Evolutionary conservation across 1,140 invertebrate species (phyloP), one percentile per base, ranked within the genome.

Genomic region (Dinoponera quadriceps): DNA sequence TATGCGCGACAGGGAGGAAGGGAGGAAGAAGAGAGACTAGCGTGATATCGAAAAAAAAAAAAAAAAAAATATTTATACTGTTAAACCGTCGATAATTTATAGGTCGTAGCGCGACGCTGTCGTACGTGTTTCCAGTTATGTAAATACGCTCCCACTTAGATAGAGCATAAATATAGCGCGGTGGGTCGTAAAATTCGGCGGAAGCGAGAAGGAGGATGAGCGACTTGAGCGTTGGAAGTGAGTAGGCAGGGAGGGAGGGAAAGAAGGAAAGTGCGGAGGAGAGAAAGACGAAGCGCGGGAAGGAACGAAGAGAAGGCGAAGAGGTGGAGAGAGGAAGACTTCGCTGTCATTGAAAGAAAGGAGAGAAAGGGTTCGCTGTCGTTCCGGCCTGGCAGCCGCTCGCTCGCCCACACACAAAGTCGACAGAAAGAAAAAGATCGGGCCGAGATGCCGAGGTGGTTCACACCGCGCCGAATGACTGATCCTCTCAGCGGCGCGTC

Each of bases 401-500:
- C 49, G 48, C 49, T 73, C 90, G 88, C 86, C 89, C 87, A 90
- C 89, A 88, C 89, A 83, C 78, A 87, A 89, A 82, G 85, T 71
- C 84, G 85, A 89, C 81, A 84, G 82, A 84, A 84, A 88, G 82
- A 86, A 87, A 83, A 88, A 87, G 83, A 89, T 85, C 80, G 83
- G 55, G 74, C 71, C 73, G 86, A 68, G 86, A 87, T 84, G 80
- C 65, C 84, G 66, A 65, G 69, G 85, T 83, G 83, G 84, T 89
- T 89, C 84, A 82, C 85, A 86, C 84, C 82, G 73, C 69, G 27
- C 65, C 63, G 85, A 88, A 72, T 92, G 92, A 93, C 92, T 92
- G 92, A 92, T 92, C 88, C 92, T 91, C 91, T 93, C 92, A 93
- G 89, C 92, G 85, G 85, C 89, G 85, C 90, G 86, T 93, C 92